Evolutionary conservation across 1,140 invertebrate species (phyloP), one percentile per base, ranked within the genome.

Genomic region (Battus philenor): DNA sequence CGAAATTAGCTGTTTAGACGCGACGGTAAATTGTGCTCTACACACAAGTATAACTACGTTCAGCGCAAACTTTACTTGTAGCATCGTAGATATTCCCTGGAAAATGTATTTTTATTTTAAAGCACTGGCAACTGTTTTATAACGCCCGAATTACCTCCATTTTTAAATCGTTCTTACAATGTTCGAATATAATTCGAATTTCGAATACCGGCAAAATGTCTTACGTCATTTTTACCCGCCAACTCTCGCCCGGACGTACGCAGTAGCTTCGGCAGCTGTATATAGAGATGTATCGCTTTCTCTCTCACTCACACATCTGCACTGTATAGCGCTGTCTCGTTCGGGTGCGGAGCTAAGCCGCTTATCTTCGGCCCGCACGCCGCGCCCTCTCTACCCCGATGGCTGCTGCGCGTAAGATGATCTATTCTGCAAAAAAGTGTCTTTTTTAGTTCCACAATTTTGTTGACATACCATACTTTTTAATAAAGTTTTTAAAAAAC

Each of bases 81-180:
- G 59, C 64, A 54, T 50, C 58, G 64, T 70, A 74, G 73, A 81
- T 83, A 83, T 84, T 75, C 73, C 62, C 64, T 51, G 70, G 75
- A 75, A 84, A 84, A 81, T 83, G 71, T 83, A 83, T 79, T 84
- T 84, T 83, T 83, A 83, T 83, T 81, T 81, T 74, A 65, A 43
- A 44, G 24, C 49, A 31, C 39, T 47, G 65, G 57, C 57, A 32
- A 53, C 48, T 11, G 11, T 50, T 17, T 27, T 27, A 11, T 61
- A 71, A 69, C 52, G 38, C 31, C 50, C 63, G 22, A 12, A 30
- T 1, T 34, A 15, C 7, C 1, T 4, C 4, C 49, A 47, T 11
- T 6, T 13, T 0, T 60, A 54, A 54, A 15, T 11, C 31, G 29
- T 58, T 47, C 43, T 51, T 67, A 58, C 10, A 0, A 0, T 16